phyloP scores from a whole-genome alignment of 2,797 vertebrate genomes.

The Schizopygopsis malacanthus region DNA sequence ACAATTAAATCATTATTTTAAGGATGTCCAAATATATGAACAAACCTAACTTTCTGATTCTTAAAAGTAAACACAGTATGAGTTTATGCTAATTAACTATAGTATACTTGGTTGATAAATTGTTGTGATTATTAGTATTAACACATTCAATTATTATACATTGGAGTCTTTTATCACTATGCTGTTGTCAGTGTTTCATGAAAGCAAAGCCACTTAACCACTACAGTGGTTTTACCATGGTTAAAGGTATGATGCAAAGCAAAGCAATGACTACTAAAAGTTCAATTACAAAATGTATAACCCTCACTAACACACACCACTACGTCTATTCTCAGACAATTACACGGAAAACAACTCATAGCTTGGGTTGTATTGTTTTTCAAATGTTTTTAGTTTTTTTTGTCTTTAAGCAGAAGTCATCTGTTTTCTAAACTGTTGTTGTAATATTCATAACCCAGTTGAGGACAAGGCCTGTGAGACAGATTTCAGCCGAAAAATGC shows the following conservation, averaged over 20 bases:
- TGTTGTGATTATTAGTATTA: neutral
- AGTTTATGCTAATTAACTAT: neutral
- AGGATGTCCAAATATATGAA: neutral
- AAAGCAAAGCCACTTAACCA: neutral
- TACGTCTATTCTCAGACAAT: neutral
- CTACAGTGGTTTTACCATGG: neutral
- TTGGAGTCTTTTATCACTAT: neutral
- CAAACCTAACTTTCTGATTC: neutral
- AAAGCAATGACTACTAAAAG: neutral
- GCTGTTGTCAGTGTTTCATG: neutral
- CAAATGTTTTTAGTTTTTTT: too few species aligned
- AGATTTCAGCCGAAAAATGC: slow-evolving; percentile 18
- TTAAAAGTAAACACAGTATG: neutral
- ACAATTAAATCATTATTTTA: neutral
- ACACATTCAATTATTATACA: neutral
- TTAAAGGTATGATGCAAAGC: neutral
- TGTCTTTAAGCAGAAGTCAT: neutral
- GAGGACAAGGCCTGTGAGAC: slow-evolving; percentile 13
- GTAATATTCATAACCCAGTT: slow-evolving; percentile 20
- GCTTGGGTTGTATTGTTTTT: neutral
- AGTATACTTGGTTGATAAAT: neutral
- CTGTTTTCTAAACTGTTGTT: neutral
- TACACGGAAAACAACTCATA: slow-evolving; percentile 10
- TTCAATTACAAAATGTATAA: slow-evolving; percentile 9
- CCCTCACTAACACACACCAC: neutral